Conservation (phyloP, 2,888 invertebrate genomes). For the Aporophyla lueneburgensis region DNA sequence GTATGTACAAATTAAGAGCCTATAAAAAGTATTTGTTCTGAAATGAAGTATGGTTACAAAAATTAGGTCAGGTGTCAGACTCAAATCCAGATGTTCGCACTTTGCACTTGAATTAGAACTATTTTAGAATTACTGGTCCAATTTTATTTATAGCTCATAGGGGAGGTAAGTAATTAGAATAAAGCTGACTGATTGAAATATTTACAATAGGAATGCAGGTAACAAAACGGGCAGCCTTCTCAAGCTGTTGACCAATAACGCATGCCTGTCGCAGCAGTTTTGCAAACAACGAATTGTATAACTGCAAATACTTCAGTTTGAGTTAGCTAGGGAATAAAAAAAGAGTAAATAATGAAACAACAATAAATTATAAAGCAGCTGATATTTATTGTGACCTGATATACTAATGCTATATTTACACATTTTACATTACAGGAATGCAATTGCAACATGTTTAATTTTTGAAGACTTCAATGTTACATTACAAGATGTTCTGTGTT, state of each 20-base stretch:
- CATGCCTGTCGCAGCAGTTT: neutral
- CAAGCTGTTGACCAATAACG: neutral
- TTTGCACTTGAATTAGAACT: neutral
- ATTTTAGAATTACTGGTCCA: neutral
- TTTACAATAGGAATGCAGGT: neutral
- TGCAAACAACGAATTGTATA: too few species aligned
- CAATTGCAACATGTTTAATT: slow-evolving; percentile 69
- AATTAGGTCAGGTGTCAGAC: neutral
- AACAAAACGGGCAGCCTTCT: neutral
- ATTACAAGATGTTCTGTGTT: slow-evolving; percentile 1
- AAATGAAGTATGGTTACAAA: neutral
- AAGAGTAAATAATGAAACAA: slow-evolving; percentile 60
- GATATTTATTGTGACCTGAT: slow-evolving; percentile 87
- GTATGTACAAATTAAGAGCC: neutral
- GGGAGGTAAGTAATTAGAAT: neutral
- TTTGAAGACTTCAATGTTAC: slow-evolving; percentile 33
- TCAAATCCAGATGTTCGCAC: slow-evolving; percentile 15
- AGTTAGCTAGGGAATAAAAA: neutral
- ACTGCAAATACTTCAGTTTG: slow-evolving; percentile 2
- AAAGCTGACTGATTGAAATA: neutral
- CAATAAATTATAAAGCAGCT: slow-evolving; percentile 75
- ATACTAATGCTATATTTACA: slow-evolving; percentile 87
- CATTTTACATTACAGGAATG: slow-evolving; percentile 86
- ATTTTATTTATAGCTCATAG: neutral
- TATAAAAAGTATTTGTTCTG: neutral